phyloP scores from a whole-genome alignment of 2,797 vertebrate species.

The Erithacus rubecula region DNA sequence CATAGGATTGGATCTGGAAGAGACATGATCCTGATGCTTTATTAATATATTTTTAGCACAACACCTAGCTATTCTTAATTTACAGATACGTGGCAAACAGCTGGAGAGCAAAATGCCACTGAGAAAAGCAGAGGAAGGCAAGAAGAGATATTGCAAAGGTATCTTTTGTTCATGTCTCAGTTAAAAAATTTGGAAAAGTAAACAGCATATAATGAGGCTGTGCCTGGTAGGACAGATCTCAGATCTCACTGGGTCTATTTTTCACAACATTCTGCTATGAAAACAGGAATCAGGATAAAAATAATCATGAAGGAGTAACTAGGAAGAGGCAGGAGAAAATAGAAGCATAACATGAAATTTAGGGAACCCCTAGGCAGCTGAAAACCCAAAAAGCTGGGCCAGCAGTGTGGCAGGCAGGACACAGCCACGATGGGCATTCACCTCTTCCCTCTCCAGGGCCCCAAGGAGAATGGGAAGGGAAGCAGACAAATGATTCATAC shows the following conservation, averaged over 20 bases:
- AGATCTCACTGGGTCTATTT: neutral
- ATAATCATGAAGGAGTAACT: neutral
- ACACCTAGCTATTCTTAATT: neutral
- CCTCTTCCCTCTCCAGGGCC: neutral
- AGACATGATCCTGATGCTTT: neutral
- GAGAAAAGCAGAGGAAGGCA: neutral
- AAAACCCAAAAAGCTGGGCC: neutral
- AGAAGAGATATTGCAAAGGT: neutral
- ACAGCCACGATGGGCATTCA: neutral
- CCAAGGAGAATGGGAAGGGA: neutral
- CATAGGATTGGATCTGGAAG: neutral
- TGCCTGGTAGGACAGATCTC: neutral
- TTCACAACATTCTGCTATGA: neutral
- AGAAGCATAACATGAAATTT: neutral
- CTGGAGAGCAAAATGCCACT: neutral
- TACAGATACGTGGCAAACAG: neutral
- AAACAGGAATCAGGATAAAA: slow-evolving; percentile 6
- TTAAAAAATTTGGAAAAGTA: neutral
- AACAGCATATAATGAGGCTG: neutral
- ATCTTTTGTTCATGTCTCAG: neutral
- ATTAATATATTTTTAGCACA: neutral
- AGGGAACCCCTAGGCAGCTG: neutral
- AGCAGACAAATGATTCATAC: neutral
- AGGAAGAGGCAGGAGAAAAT: neutral
- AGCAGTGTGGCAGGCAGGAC: neutral